A percentile compares a stretch with the other conserved stretches of the same genome.
Evolutionary conservation across 2,888 invertebrate species (phyloP).

Genomic region (Chymomyza procnemis): DNA sequence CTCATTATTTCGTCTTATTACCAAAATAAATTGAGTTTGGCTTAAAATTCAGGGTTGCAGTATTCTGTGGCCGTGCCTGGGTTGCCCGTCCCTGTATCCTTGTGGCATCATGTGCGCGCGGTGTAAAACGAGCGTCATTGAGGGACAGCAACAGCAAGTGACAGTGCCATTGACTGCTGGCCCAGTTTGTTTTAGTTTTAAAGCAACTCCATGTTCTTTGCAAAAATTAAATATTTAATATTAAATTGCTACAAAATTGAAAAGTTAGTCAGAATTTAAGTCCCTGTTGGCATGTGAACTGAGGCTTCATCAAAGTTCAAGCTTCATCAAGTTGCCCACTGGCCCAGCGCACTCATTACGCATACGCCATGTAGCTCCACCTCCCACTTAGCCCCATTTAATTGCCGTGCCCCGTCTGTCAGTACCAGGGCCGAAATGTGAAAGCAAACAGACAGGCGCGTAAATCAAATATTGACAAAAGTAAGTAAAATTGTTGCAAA

Average conservation of each 20-base stretch:
- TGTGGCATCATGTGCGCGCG: constrained; percentile 30
- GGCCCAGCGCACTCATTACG: neutral
- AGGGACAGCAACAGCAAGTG: constrained; percentile 1
- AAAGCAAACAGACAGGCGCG: constrained; percentile 38
- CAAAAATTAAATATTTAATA: constrained; percentile 56
- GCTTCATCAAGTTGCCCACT: neutral
- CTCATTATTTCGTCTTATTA: constrained; percentile 70
- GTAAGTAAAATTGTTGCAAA: constrained; percentile 59
- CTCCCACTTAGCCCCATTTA: constrained; percentile 30
- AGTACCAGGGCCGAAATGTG: constrained; percentile 37
- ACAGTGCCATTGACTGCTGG: neutral
- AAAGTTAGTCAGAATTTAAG: constrained; percentile 62
- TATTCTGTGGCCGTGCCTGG: neutral
- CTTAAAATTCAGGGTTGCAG: constrained; percentile 45
- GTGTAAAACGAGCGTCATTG: constrained; percentile 24
- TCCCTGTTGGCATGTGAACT: constrained; percentile 7
- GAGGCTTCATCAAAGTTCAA: neutral
- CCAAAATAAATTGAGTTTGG: constrained; percentile 72
- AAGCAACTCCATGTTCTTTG: neutral
- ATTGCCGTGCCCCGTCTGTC: constrained; percentile 51
- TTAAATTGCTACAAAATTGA: constrained; percentile 53
- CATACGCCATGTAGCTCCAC: too few relatives aligned
- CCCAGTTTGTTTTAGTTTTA: neutral
- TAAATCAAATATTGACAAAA: constrained; percentile 69
- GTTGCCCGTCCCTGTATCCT: neutral